Conservation (phyloP, 2,797 vertebrate genomes). For the Darevskia mixta region DNA sequence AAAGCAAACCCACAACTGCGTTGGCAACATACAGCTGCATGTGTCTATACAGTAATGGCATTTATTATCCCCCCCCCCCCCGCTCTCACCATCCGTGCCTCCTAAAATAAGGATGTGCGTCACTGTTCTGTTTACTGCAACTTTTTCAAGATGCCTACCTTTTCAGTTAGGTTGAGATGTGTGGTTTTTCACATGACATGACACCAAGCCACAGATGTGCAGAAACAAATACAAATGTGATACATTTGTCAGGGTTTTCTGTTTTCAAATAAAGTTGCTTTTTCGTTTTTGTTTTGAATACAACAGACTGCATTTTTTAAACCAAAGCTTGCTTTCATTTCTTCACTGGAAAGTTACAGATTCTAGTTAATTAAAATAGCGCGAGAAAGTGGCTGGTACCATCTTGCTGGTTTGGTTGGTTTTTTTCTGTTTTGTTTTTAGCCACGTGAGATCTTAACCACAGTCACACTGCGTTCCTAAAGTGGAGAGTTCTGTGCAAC, state of each 20-base stretch:
- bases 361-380: slow-evolving; percentile 13
- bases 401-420: slow-evolving; percentile 11
- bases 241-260: slow-evolving; percentile 18
- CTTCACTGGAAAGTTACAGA: slow-evolving; percentile 6
- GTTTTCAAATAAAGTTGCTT: neutral
- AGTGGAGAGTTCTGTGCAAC: slow-evolving; percentile 59
- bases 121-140: slow-evolving; percentile 68
- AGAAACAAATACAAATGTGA: slow-evolving; percentile 64
- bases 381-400: slow-evolving; percentile 24
- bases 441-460: slow-evolving; percentile 54
- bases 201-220: slow-evolving; percentile 67
- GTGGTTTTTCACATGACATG: slow-evolving; percentile 65
- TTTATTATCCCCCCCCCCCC: neutral
- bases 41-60: slow-evolving; percentile 13
- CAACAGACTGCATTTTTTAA: slow-evolving; percentile 14
- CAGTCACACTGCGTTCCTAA: slow-evolving; percentile 28
- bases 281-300: neutral
- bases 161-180: slow-evolving; percentile 53
- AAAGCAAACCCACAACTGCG: slow-evolving; percentile 50
- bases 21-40: neutral
- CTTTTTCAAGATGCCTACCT: slow-evolving; percentile 61
- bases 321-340: slow-evolving; percentile 31
- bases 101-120: slow-evolving; percentile 59
- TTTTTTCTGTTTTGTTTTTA: slow-evolving; percentile 39
- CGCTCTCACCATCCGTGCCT: too few species aligned